Percentiles rank a stretch among this genome's conserved stretches.
Conservation (phyloP, 2,113 vertebrate species). For the Lepisosteus oculatus region DNA sequence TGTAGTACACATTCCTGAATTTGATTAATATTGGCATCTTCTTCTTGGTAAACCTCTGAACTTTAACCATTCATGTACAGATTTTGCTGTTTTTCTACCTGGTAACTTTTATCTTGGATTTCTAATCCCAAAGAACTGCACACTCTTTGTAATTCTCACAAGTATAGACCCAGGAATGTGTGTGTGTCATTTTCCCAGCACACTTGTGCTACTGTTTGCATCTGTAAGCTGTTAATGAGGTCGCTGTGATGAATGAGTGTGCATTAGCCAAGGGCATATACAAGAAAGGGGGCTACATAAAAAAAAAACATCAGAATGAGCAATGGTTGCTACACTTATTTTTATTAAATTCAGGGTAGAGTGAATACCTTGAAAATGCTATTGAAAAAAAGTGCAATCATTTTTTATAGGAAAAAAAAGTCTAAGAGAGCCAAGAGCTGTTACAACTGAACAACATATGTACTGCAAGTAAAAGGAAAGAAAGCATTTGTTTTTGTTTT, state of each 20-base stretch:
- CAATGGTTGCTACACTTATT: constrained; percentile 6
- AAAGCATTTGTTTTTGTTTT: neutral
- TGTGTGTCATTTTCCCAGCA: neutral
- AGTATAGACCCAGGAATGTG: neutral
- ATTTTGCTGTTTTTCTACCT: too few relatives aligned
- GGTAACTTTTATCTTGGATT: too few relatives aligned
- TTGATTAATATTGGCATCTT: too few relatives aligned
- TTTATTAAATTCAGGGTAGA: neutral
- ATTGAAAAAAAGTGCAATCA: neutral
- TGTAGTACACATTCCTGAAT: too few relatives aligned
- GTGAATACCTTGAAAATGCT: neutral
- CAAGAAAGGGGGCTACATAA: neutral
- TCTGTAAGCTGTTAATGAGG: constrained; percentile 18
- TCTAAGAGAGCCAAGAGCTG: neutral
- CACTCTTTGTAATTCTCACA: neutral
- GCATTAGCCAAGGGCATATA: constrained; percentile 2
- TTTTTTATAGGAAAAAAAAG: neutral
- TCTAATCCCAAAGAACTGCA: neutral
- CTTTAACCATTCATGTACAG: too few relatives aligned
- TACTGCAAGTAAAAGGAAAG: too few relatives aligned
- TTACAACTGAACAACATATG: neutral
- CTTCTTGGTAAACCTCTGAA: too few relatives aligned
- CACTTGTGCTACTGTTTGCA: neutral
- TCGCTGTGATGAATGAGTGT: constrained; percentile 10
- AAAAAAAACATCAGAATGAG: constrained; percentile 10